Evolutionary conservation across 2,113 vertebrate genomes (phyloP).

Genomic region (Malurus melanocephalus): DNA sequence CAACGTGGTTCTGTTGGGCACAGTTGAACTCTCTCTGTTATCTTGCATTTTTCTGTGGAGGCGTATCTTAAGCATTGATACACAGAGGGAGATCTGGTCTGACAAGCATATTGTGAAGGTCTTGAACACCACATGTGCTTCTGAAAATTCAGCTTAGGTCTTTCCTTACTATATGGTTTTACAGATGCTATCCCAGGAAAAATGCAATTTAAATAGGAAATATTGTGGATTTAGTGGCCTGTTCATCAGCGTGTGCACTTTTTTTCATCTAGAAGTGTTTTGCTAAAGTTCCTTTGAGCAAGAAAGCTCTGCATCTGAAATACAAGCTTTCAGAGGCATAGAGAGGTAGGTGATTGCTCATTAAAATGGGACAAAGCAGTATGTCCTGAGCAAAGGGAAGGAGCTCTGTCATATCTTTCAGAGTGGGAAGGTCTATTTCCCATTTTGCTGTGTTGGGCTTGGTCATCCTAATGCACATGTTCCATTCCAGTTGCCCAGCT

Average conservation of each 20-base stretch:
- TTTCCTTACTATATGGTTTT: not conserved
- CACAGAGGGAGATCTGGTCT: not conserved
- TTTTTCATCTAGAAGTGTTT: not conserved
- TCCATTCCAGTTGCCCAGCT: not conserved
- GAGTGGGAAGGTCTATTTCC: constrained; percentile 8
- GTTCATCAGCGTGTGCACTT: not conserved
- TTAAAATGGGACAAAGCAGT: not conserved
- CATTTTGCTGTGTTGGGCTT: not conserved
- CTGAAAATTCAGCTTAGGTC: not conserved
- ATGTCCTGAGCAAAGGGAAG: not conserved
- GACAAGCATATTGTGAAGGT: not conserved
- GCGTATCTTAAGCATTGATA: too few relatives aligned
- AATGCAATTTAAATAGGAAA: not conserved
- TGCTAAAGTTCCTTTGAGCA: not conserved
- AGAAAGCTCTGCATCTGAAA: not conserved
- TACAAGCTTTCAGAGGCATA: not conserved
- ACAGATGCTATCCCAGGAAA: not conserved
- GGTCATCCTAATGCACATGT: not conserved
- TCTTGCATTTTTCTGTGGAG: not conserved
- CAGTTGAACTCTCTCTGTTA: not conserved
- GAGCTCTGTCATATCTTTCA: not conserved
- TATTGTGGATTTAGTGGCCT: not conserved
- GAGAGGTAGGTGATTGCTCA: not conserved
- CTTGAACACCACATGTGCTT: not conserved
- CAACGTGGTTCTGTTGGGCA: fast-evolving